Conservation (phyloP, 2,888 invertebrate genomes). For the Mythimna loreyi region DNA sequence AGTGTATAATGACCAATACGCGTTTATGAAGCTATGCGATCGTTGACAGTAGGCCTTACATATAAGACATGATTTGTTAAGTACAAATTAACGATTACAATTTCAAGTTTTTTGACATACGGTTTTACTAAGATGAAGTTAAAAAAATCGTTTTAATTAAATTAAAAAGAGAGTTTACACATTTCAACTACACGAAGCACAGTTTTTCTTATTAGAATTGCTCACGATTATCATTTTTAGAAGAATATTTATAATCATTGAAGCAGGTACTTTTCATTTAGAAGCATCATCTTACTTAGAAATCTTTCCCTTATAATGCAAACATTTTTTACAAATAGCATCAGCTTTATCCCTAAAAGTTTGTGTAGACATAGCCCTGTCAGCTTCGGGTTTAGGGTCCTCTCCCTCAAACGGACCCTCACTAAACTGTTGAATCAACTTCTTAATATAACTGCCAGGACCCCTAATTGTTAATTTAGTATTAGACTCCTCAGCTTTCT, state of each 20-base stretch:
- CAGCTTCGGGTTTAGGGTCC: constrained; percentile 82
- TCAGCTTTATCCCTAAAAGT: constrained; percentile 86
- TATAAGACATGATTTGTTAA: too few relatives aligned
- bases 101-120: too few relatives aligned
- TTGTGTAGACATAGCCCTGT: constrained; percentile 79
- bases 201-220: not conserved
- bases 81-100: too few relatives aligned
- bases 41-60: too few relatives aligned
- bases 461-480: constrained; percentile 85
- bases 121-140: too few relatives aligned
- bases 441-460: constrained; percentile 87
- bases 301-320: constrained; percentile 87
- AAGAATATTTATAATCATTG: too few relatives aligned
- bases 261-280: not conserved
- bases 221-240: too few relatives aligned
- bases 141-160: too few relatives aligned
- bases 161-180: not conserved
- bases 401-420: constrained; percentile 85
- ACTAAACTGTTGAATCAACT: constrained; percentile 88
- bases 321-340: constrained; percentile 88
- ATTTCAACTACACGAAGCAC: not conserved
- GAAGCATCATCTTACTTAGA: constrained; percentile 70
- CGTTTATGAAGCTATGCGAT: too few relatives aligned
- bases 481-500: constrained; percentile 71
- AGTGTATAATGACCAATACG: too few relatives aligned